These are phyloP conservation scores for Cacatua alba DNA, from an alignment of 2,113 vertebrate genomes.

Conservation along the genomic window DNA sequence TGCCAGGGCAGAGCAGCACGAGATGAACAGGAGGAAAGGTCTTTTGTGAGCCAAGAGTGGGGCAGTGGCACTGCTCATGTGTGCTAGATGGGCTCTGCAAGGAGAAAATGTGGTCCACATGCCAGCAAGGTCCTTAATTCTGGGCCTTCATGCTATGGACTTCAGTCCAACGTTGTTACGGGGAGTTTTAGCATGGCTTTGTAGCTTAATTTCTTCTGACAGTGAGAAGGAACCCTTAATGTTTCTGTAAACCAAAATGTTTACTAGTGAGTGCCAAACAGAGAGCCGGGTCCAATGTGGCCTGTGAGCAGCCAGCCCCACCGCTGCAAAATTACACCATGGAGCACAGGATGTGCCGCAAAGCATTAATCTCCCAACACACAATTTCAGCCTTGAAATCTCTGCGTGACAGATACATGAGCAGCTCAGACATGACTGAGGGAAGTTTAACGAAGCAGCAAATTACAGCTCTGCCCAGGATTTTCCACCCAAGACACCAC, in stretches of 20 bases:
- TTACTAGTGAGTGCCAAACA: background rate
- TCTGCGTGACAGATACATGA: background rate
- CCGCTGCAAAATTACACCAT: background rate
- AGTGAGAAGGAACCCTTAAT: conserved; percentile 17
- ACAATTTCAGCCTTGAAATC: background rate
- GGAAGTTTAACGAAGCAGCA: conserved; percentile 5
- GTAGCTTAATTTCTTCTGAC: conserved; percentile 34
- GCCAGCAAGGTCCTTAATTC: background rate
- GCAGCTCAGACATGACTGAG: background rate
- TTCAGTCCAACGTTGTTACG: fast-evolving
- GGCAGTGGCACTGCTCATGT: too few relatives aligned
- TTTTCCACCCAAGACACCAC: background rate
- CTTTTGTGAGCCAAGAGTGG: fast-evolving
- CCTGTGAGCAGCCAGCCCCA: background rate
- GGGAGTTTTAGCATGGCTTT: background rate
- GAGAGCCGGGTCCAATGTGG: background rate
- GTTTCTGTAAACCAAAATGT: conserved; percentile 1
- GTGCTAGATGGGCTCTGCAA: background rate
- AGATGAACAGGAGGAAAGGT: background rate
- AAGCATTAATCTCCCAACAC: background rate
- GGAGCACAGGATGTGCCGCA: conserved; percentile 8
- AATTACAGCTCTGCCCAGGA: conserved; percentile 23
- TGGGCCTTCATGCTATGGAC: fast-evolving
- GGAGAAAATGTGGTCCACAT: background rate
- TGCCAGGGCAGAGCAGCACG: background rate